phyloP scores from a whole-genome alignment of 2,888 invertebrate genomes.

The Phengaris alcon region DNA sequence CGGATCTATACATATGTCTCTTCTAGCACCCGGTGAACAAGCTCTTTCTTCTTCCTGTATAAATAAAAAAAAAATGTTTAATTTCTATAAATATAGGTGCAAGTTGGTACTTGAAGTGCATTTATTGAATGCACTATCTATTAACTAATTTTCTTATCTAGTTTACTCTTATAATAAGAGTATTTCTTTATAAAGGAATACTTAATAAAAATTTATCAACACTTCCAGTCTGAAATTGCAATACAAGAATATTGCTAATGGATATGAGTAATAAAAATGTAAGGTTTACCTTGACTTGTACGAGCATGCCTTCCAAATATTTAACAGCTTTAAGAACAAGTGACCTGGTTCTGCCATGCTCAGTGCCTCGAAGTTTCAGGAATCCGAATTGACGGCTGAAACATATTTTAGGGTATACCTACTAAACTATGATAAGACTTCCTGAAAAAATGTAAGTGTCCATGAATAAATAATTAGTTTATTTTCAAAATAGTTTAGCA shows the following conservation, averaged over 20 bases:
- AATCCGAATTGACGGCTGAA: conserved; percentile 95
- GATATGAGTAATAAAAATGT: background rate
- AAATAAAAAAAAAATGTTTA: conserved; percentile 6
- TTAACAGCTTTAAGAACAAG: conserved; percentile 92
- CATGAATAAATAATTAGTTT: background rate
- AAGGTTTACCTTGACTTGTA: conserved; percentile 83
- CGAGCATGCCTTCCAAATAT: conserved; percentile 90
- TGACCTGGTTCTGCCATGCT: conserved; percentile 88
- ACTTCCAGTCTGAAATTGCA: too few species aligned
- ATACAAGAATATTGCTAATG: background rate
- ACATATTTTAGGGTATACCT: conserved; percentile 41
- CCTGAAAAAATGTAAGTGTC: background rate
- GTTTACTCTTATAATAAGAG: too few species aligned
- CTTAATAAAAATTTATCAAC: too few species aligned
- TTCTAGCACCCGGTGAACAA: conserved; percentile 68
- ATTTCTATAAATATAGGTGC: too few species aligned
- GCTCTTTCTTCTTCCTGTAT: conserved; percentile 71
- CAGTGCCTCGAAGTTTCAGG: conserved; percentile 87
- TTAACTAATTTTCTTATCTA: too few species aligned
- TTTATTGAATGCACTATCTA: too few species aligned
- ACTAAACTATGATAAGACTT: background rate
- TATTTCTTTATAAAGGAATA: too few species aligned
- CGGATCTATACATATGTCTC: conserved; percentile 89
- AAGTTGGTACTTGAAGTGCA: too few species aligned
- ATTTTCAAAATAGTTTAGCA: too few species aligned